These are phyloP conservation scores for Enteromius anoplus DNA, from an alignment of 2,797 vertebrate species.

Conservation along the genomic window DNA sequence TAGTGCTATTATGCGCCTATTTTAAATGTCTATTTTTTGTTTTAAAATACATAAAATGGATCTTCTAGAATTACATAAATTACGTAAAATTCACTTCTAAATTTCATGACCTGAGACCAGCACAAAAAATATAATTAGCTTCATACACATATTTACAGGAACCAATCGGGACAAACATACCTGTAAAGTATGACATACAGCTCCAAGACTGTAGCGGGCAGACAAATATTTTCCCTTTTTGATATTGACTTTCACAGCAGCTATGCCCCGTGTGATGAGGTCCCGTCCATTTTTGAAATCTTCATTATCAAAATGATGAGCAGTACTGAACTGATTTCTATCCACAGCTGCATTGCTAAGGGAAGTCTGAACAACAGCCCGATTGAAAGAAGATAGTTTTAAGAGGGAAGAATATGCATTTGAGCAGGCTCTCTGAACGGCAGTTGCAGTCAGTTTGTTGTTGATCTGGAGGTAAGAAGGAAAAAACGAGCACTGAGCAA, in stretches of 20 bases:
- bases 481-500: background rate
- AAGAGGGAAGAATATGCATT: background rate
- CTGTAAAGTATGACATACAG: slow-evolving; percentile 73
- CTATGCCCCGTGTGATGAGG: slow-evolving; percentile 68
- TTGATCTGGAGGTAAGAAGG: background rate
- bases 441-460: slow-evolving; percentile 7
- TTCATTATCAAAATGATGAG: slow-evolving; percentile 74
- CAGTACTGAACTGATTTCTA: slow-evolving; percentile 35
- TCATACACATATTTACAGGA: background rate
- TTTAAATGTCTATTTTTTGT: no score
- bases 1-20: no score
- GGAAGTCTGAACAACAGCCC: background rate
- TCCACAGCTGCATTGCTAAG: slow-evolving; percentile 29
- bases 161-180: slow-evolving; percentile 57
- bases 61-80: no score
- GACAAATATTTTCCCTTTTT: slow-evolving; percentile 59
- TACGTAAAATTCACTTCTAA: no score
- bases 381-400: background rate
- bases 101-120: no score
- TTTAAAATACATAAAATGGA: no score
- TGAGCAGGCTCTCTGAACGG: slow-evolving; percentile 21
- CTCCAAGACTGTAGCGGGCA: slow-evolving; percentile 68
- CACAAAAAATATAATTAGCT: no score
- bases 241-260: slow-evolving; percentile 64
- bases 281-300: slow-evolving; percentile 60